phyloP scores from a whole-genome alignment of 2,113 vertebrate genomes.

The Bos indicus region DNA sequence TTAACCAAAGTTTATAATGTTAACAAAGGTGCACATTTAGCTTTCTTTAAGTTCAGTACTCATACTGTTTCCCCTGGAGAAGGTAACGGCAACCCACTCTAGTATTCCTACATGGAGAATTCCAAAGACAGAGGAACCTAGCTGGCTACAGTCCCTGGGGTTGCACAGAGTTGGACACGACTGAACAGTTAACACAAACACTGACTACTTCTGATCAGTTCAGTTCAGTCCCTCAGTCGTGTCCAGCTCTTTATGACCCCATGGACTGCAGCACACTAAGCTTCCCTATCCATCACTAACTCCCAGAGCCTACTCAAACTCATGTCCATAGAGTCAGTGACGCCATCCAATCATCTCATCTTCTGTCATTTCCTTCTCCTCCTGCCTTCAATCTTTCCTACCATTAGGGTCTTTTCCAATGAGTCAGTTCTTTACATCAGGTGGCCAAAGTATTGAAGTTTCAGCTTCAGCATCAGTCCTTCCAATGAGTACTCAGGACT shows the following conservation, averaged over 20 bases:
- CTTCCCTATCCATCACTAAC: background rate
- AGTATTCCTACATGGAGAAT: background rate
- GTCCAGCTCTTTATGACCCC: background rate
- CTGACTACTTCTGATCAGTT: background rate
- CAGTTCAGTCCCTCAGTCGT: background rate
- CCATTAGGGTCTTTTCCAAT: background rate
- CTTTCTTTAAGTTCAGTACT: background rate
- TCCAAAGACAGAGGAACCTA: background rate
- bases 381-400: background rate
- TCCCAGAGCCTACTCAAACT: background rate
- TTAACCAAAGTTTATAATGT: background rate
- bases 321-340: background rate
- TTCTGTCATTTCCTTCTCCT: background rate
- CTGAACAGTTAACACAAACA: background rate
- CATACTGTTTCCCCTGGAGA: background rate
- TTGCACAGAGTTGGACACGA: background rate
- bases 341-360: background rate
- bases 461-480: background rate
- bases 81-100: background rate
- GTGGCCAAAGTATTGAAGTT: background rate
- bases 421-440: background rate
- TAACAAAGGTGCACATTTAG: background rate
- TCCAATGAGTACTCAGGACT: background rate
- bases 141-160: background rate
- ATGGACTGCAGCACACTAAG: background rate